A percentile compares a stretch with the other conserved stretches of the same genome.
phyloP scores from a whole-genome alignment of 2,797 vertebrate genomes.

The Falco berigora region DNA sequence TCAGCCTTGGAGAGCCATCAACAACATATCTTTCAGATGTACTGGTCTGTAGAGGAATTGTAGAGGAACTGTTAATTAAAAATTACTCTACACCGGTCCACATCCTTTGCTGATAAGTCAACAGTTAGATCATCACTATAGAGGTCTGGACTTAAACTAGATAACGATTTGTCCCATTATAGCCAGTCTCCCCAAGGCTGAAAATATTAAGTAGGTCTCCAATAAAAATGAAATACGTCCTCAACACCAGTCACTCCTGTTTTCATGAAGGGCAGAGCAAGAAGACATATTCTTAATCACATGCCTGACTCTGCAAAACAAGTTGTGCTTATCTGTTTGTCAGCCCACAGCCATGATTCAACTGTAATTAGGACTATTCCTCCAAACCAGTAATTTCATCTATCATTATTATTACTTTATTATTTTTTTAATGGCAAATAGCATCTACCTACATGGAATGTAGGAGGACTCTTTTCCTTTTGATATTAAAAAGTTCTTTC shows the following conservation, averaged over 20 bases:
- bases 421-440: constrained; percentile 15
- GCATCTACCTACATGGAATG: constrained; percentile 62
- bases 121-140: background rate
- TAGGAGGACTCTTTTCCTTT: constrained; percentile 61
- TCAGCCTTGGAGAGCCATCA: background rate
- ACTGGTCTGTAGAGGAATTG: too few relatives aligned
- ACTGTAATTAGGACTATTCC: background rate
- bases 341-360: background rate
- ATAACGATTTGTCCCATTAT: background rate
- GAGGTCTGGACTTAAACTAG: background rate
- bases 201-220: constrained; percentile 7
- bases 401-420: background rate
- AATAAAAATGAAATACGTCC: constrained; percentile 32
- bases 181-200: background rate
- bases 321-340: background rate
- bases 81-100: background rate
- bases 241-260: background rate
- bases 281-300: background rate
- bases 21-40: background rate
- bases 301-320: constrained; percentile 25
- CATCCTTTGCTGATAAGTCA: background rate
- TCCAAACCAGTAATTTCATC: background rate
- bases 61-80: too few relatives aligned
- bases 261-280: constrained; percentile 41
- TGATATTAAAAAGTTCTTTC: constrained; percentile 63